These are phyloP conservation scores for Rostratula benghalensis DNA, from an alignment of 2,113 vertebrate genomes.

Conservation along the genomic window DNA sequence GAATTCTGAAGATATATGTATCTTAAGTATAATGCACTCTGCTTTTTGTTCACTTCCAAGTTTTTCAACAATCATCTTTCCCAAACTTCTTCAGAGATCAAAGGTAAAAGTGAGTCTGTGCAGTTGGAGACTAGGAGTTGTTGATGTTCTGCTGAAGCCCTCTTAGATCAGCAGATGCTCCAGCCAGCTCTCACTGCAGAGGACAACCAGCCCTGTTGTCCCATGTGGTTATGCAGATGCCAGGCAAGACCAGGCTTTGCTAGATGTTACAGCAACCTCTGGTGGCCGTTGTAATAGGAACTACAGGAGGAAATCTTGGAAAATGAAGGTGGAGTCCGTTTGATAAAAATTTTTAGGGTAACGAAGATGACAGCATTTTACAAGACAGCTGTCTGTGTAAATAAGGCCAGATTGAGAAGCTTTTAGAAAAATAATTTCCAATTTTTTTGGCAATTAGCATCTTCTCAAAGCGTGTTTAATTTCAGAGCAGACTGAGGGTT, in stretches of 20 bases:
- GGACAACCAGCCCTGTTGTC: neutral
- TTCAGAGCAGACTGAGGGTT: neutral
- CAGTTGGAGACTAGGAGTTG: neutral
- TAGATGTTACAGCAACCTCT: constrained; percentile 68
- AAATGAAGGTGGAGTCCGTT: neutral
- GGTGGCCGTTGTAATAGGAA: constrained; percentile 27
- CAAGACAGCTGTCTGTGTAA: constrained; percentile 27
- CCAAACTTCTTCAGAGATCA: neutral
- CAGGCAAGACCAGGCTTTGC: neutral
- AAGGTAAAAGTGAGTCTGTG: neutral
- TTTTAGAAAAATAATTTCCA: neutral
- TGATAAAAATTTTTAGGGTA: neutral
- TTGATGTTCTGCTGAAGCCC: neutral
- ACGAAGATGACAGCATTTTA: constrained; percentile 1
- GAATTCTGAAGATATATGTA: neutral
- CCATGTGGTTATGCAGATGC: neutral
- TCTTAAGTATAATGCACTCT: neutral
- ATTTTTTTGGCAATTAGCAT: constrained; percentile 2
- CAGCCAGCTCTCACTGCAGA: neutral
- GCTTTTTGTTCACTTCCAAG: neutral
- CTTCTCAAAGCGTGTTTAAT: neutral
- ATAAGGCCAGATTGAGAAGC: neutral
- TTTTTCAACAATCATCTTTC: neutral
- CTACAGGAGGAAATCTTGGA: neutral
- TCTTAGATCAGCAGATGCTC: neutral